Evolutionary conservation across 2,888 invertebrate genomes (phyloP), one percentile per base, ranked within the genome.

Genomic region (Drosophila neonasuta): DNA sequence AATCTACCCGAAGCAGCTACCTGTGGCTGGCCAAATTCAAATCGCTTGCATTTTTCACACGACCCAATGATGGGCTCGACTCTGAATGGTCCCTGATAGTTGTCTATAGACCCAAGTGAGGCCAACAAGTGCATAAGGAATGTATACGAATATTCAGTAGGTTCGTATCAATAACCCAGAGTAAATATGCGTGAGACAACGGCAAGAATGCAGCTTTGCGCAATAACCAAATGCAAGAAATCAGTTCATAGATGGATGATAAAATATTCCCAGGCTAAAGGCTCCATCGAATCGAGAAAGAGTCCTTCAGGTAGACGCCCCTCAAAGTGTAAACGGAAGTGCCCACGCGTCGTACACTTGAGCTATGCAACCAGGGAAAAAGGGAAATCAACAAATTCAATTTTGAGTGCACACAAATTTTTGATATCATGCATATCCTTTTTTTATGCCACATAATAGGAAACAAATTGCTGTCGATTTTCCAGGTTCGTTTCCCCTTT

Each of bases 31-130:
- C 57, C 67, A 63, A 80, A 86, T 86, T 87, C 70, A 81, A 86
- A 85, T 86, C 68, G 68, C 62, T 58, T 80, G 84, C 87, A 69
- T 72, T 86, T 80, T 84, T 81, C 87, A 81, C 86, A 84, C 81
- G 79, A 62, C 57, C 69, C 68, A 67, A 41, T 46, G 45, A 44
- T 34, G 17, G 30, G 30, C 42, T 24, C 32, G 13, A 5, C 24
- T 45, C 46, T 68, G 68, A 85, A 84, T 84, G 67, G 42, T n/a
- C 68, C 79, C 79, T 29, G 67, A 56, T 72, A 67, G 48, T 39
- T 64, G 42, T 64, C 13, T 45, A 24, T 5, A 15, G 4, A 36
- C 30, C 34, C 10, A 7, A 34, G 4, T 78, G 50, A 67, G 74
- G 66, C 78, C 71, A 79, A 86, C 87, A 83, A 83, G 87, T 83